These are phyloP conservation scores for Pristiophorus japonicus DNA, from an alignment of 2,113 vertebrate species.

Conservation along the genomic window DNA sequence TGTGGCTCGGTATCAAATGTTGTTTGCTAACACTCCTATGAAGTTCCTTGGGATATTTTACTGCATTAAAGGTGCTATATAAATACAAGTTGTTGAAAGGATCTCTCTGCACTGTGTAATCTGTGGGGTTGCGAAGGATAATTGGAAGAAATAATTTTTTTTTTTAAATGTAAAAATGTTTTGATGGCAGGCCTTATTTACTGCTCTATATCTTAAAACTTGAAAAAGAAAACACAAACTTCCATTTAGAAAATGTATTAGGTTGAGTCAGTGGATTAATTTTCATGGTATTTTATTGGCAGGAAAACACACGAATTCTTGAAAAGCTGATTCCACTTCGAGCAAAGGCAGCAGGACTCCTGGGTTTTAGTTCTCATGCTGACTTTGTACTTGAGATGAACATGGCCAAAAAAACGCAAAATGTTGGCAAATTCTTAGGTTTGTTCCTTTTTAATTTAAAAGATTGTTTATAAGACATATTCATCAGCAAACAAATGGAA, in stretches of 20 bases:
- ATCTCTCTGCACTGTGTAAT: background rate
- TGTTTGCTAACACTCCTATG: background rate
- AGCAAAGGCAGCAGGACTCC: slow-evolving; percentile 70
- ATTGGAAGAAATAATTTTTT: background rate
- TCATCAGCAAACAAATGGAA: background rate
- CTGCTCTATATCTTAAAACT: background rate
- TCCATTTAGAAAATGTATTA: background rate
- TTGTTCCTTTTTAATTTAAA: background rate
- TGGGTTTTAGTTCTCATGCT: slow-evolving; percentile 78
- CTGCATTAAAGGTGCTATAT: background rate
- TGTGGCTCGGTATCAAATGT: background rate
- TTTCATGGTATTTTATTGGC: slow-evolving; percentile 29
- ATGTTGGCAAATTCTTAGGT: slow-evolving; percentile 19
- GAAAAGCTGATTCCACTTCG: slow-evolving; percentile 73
- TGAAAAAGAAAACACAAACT: background rate
- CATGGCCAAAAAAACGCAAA: slow-evolving; percentile 66
- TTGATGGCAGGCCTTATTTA: background rate
- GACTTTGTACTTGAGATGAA: slow-evolving; percentile 87
- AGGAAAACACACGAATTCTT: slow-evolving; percentile 83
- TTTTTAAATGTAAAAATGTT: background rate
- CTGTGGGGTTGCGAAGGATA: background rate
- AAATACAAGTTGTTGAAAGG: background rate
- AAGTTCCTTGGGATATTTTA: background rate
- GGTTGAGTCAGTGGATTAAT: background rate
- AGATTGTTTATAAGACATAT: background rate